phyloP scores from a whole-genome alignment of 1,140 invertebrate genomes.

The Hetaerina americana region DNA sequence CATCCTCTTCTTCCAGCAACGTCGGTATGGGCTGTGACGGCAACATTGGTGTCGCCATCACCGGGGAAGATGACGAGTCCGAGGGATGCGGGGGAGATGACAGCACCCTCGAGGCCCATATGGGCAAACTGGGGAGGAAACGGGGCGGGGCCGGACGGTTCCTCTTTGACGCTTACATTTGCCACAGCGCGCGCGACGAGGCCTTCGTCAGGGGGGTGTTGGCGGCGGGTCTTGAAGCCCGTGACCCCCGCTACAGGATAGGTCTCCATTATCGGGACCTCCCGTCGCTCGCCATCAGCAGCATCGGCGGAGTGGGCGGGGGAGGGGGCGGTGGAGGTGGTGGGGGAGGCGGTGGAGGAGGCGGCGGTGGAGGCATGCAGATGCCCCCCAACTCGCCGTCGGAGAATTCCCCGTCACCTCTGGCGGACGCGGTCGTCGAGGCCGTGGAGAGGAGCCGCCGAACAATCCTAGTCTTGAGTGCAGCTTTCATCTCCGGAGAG shows the following conservation, averaged over 20 bases:
- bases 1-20: constrained; percentile 40
- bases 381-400: background rate
- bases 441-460: constrained; percentile 79
- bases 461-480: constrained; percentile 80
- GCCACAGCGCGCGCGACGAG: constrained; percentile 82
- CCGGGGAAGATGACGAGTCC: background rate
- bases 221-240: constrained; percentile 62
- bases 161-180: constrained; percentile 81
- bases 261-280: constrained; percentile 78
- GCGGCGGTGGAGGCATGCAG: background rate
- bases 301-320: constrained; percentile 65
- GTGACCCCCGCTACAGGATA: constrained; percentile 49
- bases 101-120: background rate
- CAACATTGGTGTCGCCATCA: background rate
- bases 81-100: background rate
- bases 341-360: background rate
- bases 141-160: constrained; percentile 57
- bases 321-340: background rate
- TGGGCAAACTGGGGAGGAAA: background rate
- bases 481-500: constrained; percentile 86
- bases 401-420: constrained; percentile 45
- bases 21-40: background rate
- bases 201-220: constrained; percentile 75
- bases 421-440: constrained; percentile 78
- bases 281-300: constrained; percentile 60